Percentiles rank a stretch among this genome's conserved stretches.
phyloP scores from a whole-genome alignment of 2,113 vertebrate species.

The Gallinago paraguaiae region DNA sequence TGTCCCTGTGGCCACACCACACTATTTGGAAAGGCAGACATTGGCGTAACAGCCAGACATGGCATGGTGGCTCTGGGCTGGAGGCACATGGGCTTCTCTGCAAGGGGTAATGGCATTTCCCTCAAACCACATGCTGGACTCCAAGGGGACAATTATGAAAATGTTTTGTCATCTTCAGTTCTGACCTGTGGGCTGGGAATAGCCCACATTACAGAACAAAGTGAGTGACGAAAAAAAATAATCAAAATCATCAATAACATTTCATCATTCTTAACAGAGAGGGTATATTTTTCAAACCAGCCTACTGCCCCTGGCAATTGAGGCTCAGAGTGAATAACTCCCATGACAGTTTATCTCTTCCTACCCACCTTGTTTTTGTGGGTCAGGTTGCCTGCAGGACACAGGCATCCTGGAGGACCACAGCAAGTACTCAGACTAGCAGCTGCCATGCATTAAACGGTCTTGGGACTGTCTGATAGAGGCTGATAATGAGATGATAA shows the following conservation, averaged over 20 bases:
- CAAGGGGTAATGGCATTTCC: neutral
- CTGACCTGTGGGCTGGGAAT: neutral
- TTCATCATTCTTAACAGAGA: neutral
- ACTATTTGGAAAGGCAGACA: neutral
- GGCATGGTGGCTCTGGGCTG: neutral
- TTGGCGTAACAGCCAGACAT: fast-evolving
- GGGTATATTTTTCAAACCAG: neutral
- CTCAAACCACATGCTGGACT: neutral
- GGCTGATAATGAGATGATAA: neutral
- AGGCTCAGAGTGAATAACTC: neutral
- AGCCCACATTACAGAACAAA: neutral
- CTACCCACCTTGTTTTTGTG: neutral
- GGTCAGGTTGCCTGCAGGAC: neutral
- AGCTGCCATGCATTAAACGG: neutral
- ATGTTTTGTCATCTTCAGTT: neutral
- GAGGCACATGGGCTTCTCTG: fast-evolving
- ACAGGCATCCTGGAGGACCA: neutral
- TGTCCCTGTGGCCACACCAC: neutral
- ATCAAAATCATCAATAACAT: neutral
- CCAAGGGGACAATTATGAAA: neutral
- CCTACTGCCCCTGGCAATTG: neutral
- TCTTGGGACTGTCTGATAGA: neutral
- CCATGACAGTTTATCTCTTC: neutral
- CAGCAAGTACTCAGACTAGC: neutral
- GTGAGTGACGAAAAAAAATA: neutral